Percentiles rank a stretch among this genome's conserved stretches.
Conservation (phyloP, 2,888 invertebrate genomes). For the Salticus scenicus region DNA sequence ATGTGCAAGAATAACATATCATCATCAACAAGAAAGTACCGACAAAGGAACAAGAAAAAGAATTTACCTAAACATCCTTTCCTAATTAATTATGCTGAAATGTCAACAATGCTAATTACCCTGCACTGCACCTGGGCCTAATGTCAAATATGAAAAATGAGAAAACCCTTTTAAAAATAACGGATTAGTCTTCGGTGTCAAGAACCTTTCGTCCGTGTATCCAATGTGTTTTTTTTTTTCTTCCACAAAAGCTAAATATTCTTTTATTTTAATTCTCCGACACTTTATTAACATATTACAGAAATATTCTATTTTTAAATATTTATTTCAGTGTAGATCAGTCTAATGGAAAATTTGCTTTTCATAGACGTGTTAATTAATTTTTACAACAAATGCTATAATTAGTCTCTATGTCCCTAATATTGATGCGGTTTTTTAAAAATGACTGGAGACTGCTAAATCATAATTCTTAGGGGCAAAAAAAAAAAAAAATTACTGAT, state of each 20-base stretch:
- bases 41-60: neutral
- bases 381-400: neutral
- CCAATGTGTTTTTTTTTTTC: neutral
- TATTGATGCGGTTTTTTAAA: no score
- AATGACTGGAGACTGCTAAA: no score
- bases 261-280: neutral
- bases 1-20: no score
- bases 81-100: slow-evolving; percentile 12
- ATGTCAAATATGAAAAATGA: slow-evolving; percentile 50
- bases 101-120: neutral
- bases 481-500: no score
- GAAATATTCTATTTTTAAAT: no score
- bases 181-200: neutral
- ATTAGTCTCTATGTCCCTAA: neutral
- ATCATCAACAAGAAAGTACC: no score
- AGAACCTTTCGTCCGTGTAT: neutral
- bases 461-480: no score
- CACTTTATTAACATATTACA: neutral
- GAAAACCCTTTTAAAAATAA: slow-evolving; percentile 23
- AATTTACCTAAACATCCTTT: neutral
- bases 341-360: neutral
- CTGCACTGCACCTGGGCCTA: neutral
- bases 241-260: neutral
- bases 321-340: neutral
- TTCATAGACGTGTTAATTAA: neutral